Evolutionary conservation across 1,140 invertebrate genomes (phyloP), one percentile per base, ranked within the genome.

Genomic region (Trichonephila clavata): DNA sequence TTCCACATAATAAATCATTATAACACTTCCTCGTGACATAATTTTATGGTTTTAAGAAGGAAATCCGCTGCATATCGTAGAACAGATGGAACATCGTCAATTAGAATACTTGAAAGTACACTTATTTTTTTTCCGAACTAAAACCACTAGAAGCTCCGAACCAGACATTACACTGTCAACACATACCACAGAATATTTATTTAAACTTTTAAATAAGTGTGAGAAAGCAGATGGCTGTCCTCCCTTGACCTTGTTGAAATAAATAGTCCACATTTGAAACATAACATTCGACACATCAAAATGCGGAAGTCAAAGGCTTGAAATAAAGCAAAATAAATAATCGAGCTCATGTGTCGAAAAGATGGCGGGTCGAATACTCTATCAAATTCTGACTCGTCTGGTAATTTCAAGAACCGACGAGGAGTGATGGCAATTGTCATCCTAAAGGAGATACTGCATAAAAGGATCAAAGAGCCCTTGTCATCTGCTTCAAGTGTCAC

Each of bases 361-460:
- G 5, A 77, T 18, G 18, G 32, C 1, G 27, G 18, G 21, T 20
- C 16, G 61, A 20, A 63, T 39, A 7, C 18, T 32, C 27, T 14
- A 57, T n/a, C n/a, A 57, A 57, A 24, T 14, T 59, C 8, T 10
- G 27, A 21, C 43, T 5, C 43, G 21, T 24, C 81, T 43, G 43
- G 57, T 84, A 84, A 84, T 57, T 84, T 59, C 27, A 57, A n/a
- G 5, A 43, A 14, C 50, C 10, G 50, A 5, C 2, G 50, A 50
- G 50, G 43, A 84, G 81, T 84, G 81, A 84, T 24, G 81, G 50
- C 81, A 59, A 59, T 84, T 84, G 81, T 59, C 81, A 84, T 59
- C 27, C 81, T 24, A 21, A 24, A 59, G 71, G 27, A 68, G 65
- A 14, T 32, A 20, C 16, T 81, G 32, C 21, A 84, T 57, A n/a